Conservation (phyloP, 2,113 vertebrate genomes). For the Corythoichthys haematopterus region DNA sequence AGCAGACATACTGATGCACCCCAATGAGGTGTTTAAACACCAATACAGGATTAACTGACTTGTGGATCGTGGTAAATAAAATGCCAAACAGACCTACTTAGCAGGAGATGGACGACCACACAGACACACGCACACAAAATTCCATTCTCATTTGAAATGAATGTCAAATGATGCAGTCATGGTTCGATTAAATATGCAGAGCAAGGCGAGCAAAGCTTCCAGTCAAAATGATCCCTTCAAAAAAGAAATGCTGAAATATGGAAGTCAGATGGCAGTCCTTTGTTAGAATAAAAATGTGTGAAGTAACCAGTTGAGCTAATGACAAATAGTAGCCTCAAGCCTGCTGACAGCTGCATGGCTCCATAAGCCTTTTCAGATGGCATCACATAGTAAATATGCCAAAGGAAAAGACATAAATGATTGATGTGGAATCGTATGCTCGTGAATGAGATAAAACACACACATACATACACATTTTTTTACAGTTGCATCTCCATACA, state of each 20-base stretch:
- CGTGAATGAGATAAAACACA: background rate
- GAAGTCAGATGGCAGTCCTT: conserved; percentile 34
- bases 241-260: conserved; percentile 24
- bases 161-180: conserved; percentile 45
- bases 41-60: conserved; percentile 64
- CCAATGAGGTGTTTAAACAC: conserved; percentile 64
- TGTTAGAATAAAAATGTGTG: conserved; percentile 46
- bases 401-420: conserved; percentile 12
- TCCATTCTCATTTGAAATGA: conserved; percentile 60
- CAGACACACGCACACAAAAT: conserved; percentile 37
- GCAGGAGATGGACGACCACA: conserved; percentile 37
- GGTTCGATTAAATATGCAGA: conserved; percentile 41
- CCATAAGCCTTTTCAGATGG: conserved; percentile 45
- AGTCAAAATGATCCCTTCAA: conserved; percentile 12
- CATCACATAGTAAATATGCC: conserved; percentile 18
- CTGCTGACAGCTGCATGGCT: conserved; percentile 39
- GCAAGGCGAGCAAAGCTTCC: conserved; percentile 25
- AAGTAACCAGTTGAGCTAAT: conserved; percentile 43
- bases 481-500: background rate
- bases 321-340: conserved; percentile 38
- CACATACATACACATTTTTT: background rate
- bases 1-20: conserved; percentile 46
- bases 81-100: conserved; percentile 36
- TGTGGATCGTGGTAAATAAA: conserved; percentile 54
- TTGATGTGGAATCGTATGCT: conserved; percentile 20